Percentiles rank a stretch among this genome's conserved stretches.
phyloP scores from a whole-genome alignment of 2,113 vertebrate genomes.

The Mus pahari region DNA sequence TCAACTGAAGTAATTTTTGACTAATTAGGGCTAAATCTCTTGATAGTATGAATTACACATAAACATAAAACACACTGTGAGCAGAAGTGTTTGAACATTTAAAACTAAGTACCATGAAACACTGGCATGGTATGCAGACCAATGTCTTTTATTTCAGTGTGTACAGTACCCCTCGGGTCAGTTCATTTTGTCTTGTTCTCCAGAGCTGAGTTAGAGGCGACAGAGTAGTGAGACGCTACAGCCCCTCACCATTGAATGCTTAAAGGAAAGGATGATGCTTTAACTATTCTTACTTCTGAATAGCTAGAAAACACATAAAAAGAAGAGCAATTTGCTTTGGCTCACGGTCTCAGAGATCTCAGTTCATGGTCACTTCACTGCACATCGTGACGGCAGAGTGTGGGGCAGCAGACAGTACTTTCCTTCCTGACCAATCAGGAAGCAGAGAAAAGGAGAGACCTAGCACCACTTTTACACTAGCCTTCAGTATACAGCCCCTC shows the following conservation, averaged over 20 bases:
- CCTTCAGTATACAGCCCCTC: background rate
- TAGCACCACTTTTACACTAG: background rate
- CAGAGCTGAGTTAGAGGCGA: background rate
- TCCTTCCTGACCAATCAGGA: background rate
- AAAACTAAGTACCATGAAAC: background rate
- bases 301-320: background rate
- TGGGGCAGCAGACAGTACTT: background rate
- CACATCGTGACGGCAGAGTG: background rate
- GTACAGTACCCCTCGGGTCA: background rate
- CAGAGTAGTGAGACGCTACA: background rate
- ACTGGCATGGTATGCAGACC: background rate
- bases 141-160: background rate
- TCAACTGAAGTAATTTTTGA: constrained; percentile 69
- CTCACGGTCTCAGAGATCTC: background rate
- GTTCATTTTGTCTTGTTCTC: background rate
- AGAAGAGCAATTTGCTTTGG: background rate
- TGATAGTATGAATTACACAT: background rate
- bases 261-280: background rate
- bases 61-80: constrained; percentile 28
- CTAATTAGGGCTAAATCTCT: constrained; percentile 33
- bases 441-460: background rate
- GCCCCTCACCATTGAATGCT: background rate
- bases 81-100: constrained; percentile 21
- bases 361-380: background rate
- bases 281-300: background rate